Evolutionary conservation across 2,888 invertebrate genomes (phyloP), one percentile per base, ranked within the genome.

Genomic region (Allophyes oxyacanthae): DNA sequence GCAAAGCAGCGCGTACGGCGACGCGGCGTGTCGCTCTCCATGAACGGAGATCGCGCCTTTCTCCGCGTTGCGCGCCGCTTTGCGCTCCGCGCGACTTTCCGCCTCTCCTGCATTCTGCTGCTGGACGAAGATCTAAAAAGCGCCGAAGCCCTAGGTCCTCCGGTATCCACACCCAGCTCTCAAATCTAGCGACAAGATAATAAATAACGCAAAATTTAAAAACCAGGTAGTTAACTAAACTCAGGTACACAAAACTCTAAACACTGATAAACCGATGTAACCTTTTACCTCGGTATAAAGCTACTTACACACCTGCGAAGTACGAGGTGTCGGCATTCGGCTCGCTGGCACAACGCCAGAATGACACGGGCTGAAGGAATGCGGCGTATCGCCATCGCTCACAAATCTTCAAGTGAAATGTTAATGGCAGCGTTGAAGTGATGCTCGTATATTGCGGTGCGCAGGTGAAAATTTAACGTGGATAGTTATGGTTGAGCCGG

Each of bases 381-480:
- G 88, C 75, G 81, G 76, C 70, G 76, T 75, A 78, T 74, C 78
- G 74, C 83, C 82, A 84, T 82, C 75, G 70, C 78, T 79, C 78
- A 80, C 75, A 78, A 77, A 79, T 82, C 76, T 72, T 48, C 62
- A 69, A 79, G 78, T 82, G 85, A 89, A 88, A 89, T 85, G 84
- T 87, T 89, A 90, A 90, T 86, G 86, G 83, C 64, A 62, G 72
- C 78, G 84, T 81, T 79, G 84, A 85, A 86, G 85, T 79, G 64
- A 71, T 46, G 66, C 62, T 69, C 48, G 51, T 67, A 65, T 75
- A 59, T 69, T 71, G 69, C 48, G 66, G 67, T 72, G 58, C 58
- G 50, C 67, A 68, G 69, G 67, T 72, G 67, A 59, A 64, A 50
- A 42, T 66, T 68, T 58, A 43, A 58, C 33, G 14, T 53, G 30